A percentile compares a stretch with the other conserved stretches of the same genome.
phyloP scores from a whole-genome alignment of 2,888 invertebrate species.

The Cryptocephalus moraei region DNA sequence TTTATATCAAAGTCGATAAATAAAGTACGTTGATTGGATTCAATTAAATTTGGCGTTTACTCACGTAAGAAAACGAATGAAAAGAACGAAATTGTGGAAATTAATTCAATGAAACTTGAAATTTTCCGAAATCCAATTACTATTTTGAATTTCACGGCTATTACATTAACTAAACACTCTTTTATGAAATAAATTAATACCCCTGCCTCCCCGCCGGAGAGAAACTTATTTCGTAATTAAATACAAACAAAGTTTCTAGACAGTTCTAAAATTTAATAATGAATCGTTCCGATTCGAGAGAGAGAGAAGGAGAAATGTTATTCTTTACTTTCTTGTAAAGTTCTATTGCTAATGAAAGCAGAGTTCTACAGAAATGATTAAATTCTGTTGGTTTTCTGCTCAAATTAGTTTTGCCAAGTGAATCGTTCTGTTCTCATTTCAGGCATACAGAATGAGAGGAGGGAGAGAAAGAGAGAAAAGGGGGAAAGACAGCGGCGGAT shows the following conservation, averaged over 20 bases:
- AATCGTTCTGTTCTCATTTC: constrained; percentile 20
- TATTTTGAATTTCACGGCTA: constrained; percentile 17
- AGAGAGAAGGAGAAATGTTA: constrained; percentile 25
- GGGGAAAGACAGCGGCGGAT: no score
- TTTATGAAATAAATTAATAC: constrained; percentile 27
- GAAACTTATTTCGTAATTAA: constrained; percentile 31
- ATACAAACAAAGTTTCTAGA: constrained; percentile 33
- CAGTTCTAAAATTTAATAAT: constrained; percentile 33
- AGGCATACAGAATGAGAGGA: no score
- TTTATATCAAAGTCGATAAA: neutral
- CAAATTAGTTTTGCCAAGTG: constrained; percentile 31
- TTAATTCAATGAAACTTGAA: constrained; percentile 7
- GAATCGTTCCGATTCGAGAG: constrained; percentile 31
- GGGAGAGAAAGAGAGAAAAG: no score
- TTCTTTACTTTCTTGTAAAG: constrained; percentile 35
- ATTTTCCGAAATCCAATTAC: constrained; percentile 16
- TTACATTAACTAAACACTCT: constrained; percentile 18
- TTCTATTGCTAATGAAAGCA: constrained; percentile 35
- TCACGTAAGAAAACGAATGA: neutral
- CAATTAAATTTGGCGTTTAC: no score
- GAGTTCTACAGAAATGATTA: constrained; percentile 31
- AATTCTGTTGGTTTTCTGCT: constrained; percentile 32
- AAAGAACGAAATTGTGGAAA: constrained; percentile 6
- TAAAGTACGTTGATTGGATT: no score
- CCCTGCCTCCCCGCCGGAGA: neutral